phyloP scores from a whole-genome alignment of 1,140 invertebrate genomes.

The Halesus radiatus region DNA sequence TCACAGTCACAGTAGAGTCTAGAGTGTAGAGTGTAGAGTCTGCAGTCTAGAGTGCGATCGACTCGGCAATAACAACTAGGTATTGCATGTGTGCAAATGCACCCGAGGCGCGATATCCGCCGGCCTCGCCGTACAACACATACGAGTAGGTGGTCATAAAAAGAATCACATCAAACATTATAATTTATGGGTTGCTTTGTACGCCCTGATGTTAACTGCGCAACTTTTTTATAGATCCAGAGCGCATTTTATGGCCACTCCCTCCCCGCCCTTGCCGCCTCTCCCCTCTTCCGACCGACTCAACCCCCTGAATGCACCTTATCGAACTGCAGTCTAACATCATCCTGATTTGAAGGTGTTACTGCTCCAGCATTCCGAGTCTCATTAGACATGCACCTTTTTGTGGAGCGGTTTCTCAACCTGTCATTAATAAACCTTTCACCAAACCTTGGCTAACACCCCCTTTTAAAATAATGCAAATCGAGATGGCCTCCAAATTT shows the following conservation, averaged over 20 bases:
- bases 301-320: conserved; percentile 5
- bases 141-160: conserved; percentile 54
- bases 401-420: neutral
- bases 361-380: neutral
- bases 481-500: no score
- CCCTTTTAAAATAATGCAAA: no score
- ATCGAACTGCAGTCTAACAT: neutral
- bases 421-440: neutral
- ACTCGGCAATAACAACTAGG: no score
- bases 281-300: neutral
- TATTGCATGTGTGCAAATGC: conserved; percentile 10
- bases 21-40: no score
- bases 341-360: neutral
- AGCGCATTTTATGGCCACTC: conserved; percentile 53
- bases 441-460: no score
- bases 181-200: conserved; percentile 59
- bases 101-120: conserved; percentile 30
- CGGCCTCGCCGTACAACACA: conserved; percentile 21
- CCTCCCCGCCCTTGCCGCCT: conserved; percentile 21
- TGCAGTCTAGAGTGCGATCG: no score
- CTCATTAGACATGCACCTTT: neutral
- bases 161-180: conserved; percentile 59
- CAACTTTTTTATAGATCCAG: conserved; percentile 58
- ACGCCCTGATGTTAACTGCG: conserved; percentile 57
- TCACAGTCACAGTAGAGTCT: no score